Percentiles rank a stretch among this genome's conserved stretches.
These are phyloP conservation scores for Battus philenor DNA, from an alignment of 1,140 invertebrate genomes.

Conservation along the genomic window DNA sequence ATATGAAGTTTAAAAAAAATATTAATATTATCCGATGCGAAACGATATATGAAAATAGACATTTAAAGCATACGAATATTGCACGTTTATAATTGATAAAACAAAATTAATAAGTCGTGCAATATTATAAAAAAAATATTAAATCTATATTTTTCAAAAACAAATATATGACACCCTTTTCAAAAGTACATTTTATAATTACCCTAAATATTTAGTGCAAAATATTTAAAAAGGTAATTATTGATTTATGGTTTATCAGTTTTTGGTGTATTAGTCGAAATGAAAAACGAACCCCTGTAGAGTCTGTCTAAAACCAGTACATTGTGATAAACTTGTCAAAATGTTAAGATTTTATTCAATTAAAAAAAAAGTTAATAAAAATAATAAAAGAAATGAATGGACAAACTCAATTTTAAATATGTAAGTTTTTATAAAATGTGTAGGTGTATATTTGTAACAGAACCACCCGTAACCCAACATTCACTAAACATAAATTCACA, in stretches of 20 bases:
- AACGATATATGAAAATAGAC: slow-evolving; percentile 11
- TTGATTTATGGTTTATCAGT: too few species aligned
- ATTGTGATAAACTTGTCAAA: too few species aligned
- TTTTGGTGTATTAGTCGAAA: too few species aligned
- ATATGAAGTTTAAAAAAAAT: neutral
- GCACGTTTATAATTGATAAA: slow-evolving; percentile 12
- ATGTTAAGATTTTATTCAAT: slow-evolving; percentile 5
- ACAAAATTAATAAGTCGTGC: slow-evolving; percentile 16
- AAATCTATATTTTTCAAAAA: too few species aligned
- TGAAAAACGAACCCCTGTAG: too few species aligned
- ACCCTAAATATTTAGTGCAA: too few species aligned
- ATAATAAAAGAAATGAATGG: neutral
- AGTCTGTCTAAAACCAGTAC: too few species aligned
- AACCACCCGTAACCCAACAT: slow-evolving; percentile 13
- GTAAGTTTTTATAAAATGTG: slow-evolving; percentile 7
- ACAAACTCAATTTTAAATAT: slow-evolving; percentile 10
- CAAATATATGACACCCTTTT: too few species aligned
- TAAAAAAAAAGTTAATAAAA: too few species aligned
- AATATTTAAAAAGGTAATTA: too few species aligned
- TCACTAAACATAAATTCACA: slow-evolving; percentile 24
- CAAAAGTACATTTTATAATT: too few species aligned
- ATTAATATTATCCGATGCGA: slow-evolving; percentile 2
- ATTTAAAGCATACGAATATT: slow-evolving; percentile 18
- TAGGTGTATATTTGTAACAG: slow-evolving; percentile 3
- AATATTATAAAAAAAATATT: slow-evolving; percentile 17